phyloP scores from a whole-genome alignment of 2,888 invertebrate species.

The Meta bourneti region DNA sequence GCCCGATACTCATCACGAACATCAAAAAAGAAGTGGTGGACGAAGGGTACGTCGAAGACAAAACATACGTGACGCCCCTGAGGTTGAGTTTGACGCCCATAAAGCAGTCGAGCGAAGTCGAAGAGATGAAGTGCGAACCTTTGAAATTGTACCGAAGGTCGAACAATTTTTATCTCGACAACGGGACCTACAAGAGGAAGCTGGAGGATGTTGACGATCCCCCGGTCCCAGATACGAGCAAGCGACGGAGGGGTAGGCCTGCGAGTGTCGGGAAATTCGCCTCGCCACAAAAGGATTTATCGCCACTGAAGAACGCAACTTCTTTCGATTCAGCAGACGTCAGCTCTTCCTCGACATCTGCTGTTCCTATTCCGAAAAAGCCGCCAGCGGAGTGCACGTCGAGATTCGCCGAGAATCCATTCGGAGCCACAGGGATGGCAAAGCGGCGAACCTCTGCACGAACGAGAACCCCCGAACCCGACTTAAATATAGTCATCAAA shows the following conservation, averaged over 20 bases:
- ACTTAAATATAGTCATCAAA: neutral
- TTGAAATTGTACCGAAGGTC: slow-evolving; percentile 2
- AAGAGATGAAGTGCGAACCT: slow-evolving; percentile 9
- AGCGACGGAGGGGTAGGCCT: slow-evolving; percentile 42
- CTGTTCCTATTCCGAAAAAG: neutral
- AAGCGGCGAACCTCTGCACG: neutral
- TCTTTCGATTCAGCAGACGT: neutral
- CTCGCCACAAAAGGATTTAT: slow-evolving; percentile 18
- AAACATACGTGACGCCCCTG: slow-evolving; percentile 7
- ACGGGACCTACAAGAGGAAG: neutral
- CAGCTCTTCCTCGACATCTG: neutral
- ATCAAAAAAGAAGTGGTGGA: slow-evolving; percentile 30
- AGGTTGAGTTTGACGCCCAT: neutral
- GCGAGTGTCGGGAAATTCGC: slow-evolving; percentile 10
- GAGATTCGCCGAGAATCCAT: neutral
- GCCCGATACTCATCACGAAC: slow-evolving; percentile 1
- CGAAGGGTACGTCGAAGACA: slow-evolving; percentile 11
- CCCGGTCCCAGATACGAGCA: neutral
- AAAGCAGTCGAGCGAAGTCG: neutral
- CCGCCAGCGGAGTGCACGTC: neutral
- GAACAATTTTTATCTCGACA: neutral
- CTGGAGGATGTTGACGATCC: neutral
- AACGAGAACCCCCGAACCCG: too few species aligned
- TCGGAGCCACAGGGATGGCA: neutral
- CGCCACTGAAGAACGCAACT: slow-evolving; percentile 18